These are phyloP conservation scores for Eustalomyia histrio DNA, from an alignment of 2,888 invertebrate genomes.

Conservation along the genomic window DNA sequence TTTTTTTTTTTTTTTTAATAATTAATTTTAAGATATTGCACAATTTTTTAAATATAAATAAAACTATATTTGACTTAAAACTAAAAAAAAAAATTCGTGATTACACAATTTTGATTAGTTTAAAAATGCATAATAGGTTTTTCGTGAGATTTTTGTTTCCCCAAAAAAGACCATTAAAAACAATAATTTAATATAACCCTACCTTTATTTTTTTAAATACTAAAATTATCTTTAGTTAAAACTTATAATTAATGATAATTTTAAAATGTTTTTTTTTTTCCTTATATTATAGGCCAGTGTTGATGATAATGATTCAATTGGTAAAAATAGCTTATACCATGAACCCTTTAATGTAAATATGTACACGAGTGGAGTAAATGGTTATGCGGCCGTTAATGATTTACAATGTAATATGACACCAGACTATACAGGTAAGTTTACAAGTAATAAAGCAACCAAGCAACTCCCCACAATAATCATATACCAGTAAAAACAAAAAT, in stretches of 20 bases:
- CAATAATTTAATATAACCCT: constrained; percentile 15
- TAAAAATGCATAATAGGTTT: not conserved
- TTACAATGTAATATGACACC: constrained; percentile 81
- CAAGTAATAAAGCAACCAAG: constrained; percentile 1
- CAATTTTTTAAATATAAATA: too few relatives aligned
- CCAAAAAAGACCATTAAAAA: constrained; percentile 18
- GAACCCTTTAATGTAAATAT: constrained; percentile 80
- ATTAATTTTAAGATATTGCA: not conserved
- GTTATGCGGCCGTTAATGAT: constrained; percentile 80
- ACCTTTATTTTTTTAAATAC: not conserved
- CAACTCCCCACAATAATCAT: not conserved
- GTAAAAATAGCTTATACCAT: constrained; percentile 80
- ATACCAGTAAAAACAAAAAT: constrained; percentile 23
- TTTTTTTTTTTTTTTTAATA: too few relatives aligned
- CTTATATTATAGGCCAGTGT: constrained; percentile 73
- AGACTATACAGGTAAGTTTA: constrained; percentile 81
- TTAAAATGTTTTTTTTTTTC: constrained; percentile 16
- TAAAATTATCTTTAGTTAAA: constrained; percentile 18
- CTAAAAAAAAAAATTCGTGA: not conserved
- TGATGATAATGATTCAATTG: constrained; percentile 79
- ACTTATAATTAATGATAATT: constrained; percentile 41
- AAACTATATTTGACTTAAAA: too few relatives aligned
- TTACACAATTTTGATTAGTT: not conserved
- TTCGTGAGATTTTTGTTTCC: not conserved
- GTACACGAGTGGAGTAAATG: constrained; percentile 80